Conservation (phyloP, 2,888 invertebrate species). For the Machimus rusticus region DNA sequence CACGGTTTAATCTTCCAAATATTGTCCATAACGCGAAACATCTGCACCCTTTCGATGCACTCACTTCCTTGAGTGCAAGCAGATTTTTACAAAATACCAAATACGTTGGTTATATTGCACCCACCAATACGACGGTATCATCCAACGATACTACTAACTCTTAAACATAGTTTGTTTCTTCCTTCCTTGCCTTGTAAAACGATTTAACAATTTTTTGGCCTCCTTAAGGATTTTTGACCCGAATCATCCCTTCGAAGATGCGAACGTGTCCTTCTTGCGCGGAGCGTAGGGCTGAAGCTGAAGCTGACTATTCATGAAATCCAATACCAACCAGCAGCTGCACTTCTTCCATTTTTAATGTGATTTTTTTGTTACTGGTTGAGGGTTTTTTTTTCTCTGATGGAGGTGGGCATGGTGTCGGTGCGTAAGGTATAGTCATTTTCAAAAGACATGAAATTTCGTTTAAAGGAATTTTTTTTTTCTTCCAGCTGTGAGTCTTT, state of each 20-base stretch:
- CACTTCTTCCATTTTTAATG: conserved; percentile 30
- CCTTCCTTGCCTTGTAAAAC: neutral
- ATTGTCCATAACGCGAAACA: neutral
- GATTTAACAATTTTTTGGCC: neutral
- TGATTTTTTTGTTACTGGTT: conserved; percentile 1
- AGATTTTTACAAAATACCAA: neutral
- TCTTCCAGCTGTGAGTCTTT: conserved; percentile 7
- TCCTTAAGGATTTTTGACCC: conserved; percentile 6
- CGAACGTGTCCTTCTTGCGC: conserved; percentile 34
- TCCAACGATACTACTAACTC: neutral
- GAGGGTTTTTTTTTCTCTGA: neutral
- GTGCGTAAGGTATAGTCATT: neutral
- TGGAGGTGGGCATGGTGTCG: neutral
- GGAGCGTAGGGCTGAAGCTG: neutral
- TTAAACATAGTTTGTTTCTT: neutral
- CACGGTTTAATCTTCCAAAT: neutral
- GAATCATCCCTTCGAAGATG: conserved; percentile 13
- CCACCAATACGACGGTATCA: neutral
- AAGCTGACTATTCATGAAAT: conserved; percentile 11
- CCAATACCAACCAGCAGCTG: conserved; percentile 27
- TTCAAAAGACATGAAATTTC: neutral
- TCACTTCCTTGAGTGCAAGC: neutral
- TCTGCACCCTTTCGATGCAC: neutral
- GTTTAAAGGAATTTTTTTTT: neutral
- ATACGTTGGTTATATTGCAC: neutral